Percentiles rank a stretch among this genome's conserved stretches.
phyloP scores from a whole-genome alignment of 1,140 invertebrate species.

The Bursaphelenchus mucronatus region DNA sequence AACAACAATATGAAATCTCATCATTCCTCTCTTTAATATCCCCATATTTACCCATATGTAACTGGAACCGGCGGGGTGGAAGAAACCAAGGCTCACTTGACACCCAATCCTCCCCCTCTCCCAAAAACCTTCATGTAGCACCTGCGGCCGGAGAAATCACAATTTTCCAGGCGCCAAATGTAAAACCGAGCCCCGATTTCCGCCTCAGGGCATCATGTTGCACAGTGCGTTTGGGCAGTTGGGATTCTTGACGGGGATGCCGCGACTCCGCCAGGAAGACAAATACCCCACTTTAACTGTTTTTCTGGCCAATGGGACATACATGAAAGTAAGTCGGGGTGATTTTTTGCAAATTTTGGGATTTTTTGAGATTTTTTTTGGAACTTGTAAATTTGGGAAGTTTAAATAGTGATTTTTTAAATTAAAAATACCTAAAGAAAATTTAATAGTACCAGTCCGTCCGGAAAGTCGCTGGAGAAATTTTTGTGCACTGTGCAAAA shows the following conservation, averaged over 20 bases:
- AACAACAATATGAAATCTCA: too few relatives aligned
- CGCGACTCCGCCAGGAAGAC: constrained; percentile 22
- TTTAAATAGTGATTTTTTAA: too few relatives aligned
- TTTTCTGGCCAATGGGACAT: constrained; percentile 37
- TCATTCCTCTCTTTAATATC: too few relatives aligned
- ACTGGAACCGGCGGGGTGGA: too few relatives aligned
- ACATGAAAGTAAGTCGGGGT: constrained; percentile 33
- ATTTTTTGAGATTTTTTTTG: background rate
- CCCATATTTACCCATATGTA: too few relatives aligned
- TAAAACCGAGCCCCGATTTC: constrained; percentile 11
- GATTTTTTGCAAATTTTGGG: background rate
- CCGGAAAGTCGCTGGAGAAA: too few relatives aligned
- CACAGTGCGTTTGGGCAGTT: constrained; percentile 7
- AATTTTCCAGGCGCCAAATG: constrained; percentile 1
- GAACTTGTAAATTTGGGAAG: constrained; percentile 3
- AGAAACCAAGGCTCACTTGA: too few relatives aligned
- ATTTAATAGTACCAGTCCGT: too few relatives aligned
- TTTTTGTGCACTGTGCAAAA: too few relatives aligned
- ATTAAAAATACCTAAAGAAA: too few relatives aligned
- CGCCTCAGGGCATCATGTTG: constrained; percentile 18
- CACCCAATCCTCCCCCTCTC: too few relatives aligned
- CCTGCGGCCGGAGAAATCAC: background rate
- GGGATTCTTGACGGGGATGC: background rate
- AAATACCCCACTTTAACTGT: constrained; percentile 42
- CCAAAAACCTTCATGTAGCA: too few relatives aligned